Percentiles rank a stretch among this genome's conserved stretches.
Conservation (phyloP, 2,113 vertebrate genomes). For the Glaucidium brasilianum region DNA sequence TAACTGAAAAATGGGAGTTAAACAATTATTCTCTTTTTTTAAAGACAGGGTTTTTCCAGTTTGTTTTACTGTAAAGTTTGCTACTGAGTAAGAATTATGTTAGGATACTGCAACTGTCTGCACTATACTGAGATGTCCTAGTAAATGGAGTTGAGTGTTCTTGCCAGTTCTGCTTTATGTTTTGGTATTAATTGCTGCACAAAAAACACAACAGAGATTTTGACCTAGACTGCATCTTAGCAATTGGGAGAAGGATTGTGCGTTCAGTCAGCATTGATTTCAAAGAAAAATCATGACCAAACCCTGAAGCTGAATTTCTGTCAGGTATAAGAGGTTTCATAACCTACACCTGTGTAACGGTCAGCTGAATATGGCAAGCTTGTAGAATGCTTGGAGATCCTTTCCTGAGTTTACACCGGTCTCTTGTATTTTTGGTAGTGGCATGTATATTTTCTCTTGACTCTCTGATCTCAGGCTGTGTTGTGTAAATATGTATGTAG, state of each 20-base stretch:
- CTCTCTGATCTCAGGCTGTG: background rate
- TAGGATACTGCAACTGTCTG: background rate
- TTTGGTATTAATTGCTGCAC: background rate
- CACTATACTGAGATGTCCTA: accelerated
- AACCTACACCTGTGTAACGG: background rate
- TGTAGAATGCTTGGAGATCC: background rate
- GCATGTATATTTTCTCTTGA: background rate
- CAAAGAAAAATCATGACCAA: background rate
- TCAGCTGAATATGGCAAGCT: background rate
- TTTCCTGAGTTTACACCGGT: background rate
- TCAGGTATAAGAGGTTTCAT: background rate
- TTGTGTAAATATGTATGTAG: background rate
- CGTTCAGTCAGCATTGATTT: background rate
- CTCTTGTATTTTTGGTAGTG: background rate
- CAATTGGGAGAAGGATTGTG: background rate
- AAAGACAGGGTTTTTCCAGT: background rate
- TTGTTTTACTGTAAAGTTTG: background rate
- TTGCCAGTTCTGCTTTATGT: background rate
- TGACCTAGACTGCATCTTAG: background rate
- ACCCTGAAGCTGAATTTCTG: background rate
- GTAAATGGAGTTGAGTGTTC: background rate
- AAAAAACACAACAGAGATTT: background rate
- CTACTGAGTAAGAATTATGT: background rate
- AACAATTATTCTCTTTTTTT: background rate
- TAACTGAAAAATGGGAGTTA: background rate